These are phyloP conservation scores for Drosophila borealis DNA, from an alignment of 2,888 invertebrate species.

Conservation along the genomic window DNA sequence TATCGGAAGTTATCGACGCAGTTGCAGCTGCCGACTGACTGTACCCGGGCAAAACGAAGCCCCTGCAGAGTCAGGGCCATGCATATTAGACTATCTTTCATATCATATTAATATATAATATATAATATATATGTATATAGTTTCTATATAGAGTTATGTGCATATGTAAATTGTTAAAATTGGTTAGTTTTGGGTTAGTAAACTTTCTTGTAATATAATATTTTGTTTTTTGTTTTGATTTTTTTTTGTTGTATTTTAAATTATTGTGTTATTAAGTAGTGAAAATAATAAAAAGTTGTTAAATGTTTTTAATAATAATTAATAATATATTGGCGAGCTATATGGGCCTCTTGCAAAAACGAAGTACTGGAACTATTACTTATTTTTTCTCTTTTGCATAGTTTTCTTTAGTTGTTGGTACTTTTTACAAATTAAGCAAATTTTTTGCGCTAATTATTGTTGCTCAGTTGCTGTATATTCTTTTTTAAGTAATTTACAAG, in stretches of 20 bases:
- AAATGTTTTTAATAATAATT: conserved; percentile 77
- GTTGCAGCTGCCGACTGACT: conserved; percentile 47
- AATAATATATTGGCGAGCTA: conserved; percentile 85
- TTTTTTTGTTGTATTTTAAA: conserved; percentile 35
- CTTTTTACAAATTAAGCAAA: conserved; percentile 83
- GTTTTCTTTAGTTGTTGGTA: conserved; percentile 77
- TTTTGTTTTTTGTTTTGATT: conserved; percentile 21
- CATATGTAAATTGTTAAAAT: conserved; percentile 80
- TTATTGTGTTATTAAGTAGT: conserved; percentile 64
- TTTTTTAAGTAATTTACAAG: conserved; percentile 72
- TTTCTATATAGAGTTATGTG: conserved; percentile 70
- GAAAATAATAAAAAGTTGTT: conserved; percentile 76
- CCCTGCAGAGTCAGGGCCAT: conserved; percentile 30
- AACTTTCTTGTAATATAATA: conserved; percentile 67
- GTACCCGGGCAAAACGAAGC: conserved; percentile 23
- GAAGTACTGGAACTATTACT: conserved; percentile 84
- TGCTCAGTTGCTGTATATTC: conserved; percentile 72
- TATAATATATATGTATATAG: conserved; percentile 52
- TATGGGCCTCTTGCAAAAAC: conserved; percentile 86
- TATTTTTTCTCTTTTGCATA: conserved; percentile 67
- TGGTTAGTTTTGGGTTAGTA: conserved; percentile 80
- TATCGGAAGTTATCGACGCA: conserved; percentile 52
- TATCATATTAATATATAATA: conserved; percentile 51
- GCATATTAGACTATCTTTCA: conserved; percentile 60
- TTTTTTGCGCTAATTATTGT: conserved; percentile 78